phyloP scores from a whole-genome alignment of 2,797 vertebrate species.

The Thunnus albacares region DNA sequence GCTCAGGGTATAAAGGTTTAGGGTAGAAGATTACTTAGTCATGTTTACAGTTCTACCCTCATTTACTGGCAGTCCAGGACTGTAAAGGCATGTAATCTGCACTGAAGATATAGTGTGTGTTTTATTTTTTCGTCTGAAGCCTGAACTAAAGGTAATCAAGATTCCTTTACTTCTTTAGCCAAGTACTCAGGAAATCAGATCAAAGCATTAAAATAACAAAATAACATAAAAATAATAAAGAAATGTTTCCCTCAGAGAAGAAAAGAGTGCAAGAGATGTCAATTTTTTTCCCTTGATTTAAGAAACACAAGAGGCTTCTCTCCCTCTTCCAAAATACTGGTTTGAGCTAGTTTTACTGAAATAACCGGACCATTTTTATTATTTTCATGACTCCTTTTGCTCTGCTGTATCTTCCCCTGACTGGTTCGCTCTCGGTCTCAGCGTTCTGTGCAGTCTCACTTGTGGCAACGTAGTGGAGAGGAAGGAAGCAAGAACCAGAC shows the following conservation, averaged over 20 bases:
- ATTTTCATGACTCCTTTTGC: conserved; percentile 62
- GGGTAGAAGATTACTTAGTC: conserved; percentile 9
- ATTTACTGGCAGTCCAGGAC: conserved; percentile 1
- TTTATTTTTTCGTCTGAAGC: conserved; percentile 22
- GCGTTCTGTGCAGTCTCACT: conserved; percentile 53
- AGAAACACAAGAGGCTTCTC: conserved; percentile 37
- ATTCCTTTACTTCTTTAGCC: conserved; percentile 27
- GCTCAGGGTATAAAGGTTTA: neutral
- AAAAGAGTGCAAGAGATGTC: conserved; percentile 23
- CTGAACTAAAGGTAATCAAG: neutral
- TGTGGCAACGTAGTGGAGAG: conserved; percentile 42
- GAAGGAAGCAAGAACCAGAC: conserved; percentile 53
- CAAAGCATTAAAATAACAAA: conserved; percentile 23
- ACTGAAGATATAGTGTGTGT: neutral
- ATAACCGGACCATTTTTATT: conserved; percentile 59
- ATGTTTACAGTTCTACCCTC: conserved; percentile 11
- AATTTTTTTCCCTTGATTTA: conserved; percentile 51
- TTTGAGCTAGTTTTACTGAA: conserved; percentile 58
- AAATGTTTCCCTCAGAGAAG: neutral
- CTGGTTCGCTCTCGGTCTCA: conserved; percentile 32
- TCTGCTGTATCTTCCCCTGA: conserved; percentile 54
- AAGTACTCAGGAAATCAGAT: conserved; percentile 9
- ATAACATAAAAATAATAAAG: conserved; percentile 18
- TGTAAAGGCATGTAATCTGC: conserved; percentile 1
- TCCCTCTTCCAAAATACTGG: conserved; percentile 43